Evolutionary conservation across 2,888 invertebrate genomes (phyloP).

Genomic region (Germaria angustata): DNA sequence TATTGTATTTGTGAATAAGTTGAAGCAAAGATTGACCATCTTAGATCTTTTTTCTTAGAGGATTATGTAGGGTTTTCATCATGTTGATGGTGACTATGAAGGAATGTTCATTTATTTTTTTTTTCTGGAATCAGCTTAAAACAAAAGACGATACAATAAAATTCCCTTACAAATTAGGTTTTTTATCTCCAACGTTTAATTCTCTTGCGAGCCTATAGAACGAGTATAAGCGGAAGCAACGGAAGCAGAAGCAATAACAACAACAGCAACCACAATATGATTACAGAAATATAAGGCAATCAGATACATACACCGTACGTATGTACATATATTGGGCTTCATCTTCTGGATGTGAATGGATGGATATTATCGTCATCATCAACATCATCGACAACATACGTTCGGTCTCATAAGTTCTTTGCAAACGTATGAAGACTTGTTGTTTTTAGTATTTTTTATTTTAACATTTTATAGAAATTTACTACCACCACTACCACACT

Average conservation of each 20-base stretch:
- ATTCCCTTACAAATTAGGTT: constrained; percentile 55
- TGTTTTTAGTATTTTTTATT: neutral
- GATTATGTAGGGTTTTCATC: constrained; percentile 40
- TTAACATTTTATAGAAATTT: constrained; percentile 14
- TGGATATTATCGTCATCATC: constrained; percentile 46
- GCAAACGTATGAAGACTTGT: constrained; percentile 8
- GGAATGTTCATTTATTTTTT: neutral
- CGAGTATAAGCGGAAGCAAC: constrained; percentile 61
- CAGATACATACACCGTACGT: constrained; percentile 32
- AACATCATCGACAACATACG: constrained; percentile 22
- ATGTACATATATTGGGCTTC: constrained; percentile 59
- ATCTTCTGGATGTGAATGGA: constrained; percentile 54
- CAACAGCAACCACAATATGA: constrained; percentile 28
- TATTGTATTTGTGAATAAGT: neutral
- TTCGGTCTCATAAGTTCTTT: constrained; percentile 19
- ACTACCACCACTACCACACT: constrained; percentile 7
- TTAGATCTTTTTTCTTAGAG: constrained; percentile 16
- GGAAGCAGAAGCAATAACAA: constrained; percentile 39
- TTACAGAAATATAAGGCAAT: constrained; percentile 26
- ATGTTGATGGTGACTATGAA: constrained; percentile 17
- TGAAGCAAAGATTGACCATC: constrained; percentile 22
- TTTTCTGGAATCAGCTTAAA: constrained; percentile 39
- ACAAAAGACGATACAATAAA: constrained; percentile 47
- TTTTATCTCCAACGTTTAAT: constrained; percentile 16
- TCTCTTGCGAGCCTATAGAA: constrained; percentile 36